Evolutionary conservation across 2,888 invertebrate genomes (phyloP).

Genomic region (Heteropelma amictum): DNA sequence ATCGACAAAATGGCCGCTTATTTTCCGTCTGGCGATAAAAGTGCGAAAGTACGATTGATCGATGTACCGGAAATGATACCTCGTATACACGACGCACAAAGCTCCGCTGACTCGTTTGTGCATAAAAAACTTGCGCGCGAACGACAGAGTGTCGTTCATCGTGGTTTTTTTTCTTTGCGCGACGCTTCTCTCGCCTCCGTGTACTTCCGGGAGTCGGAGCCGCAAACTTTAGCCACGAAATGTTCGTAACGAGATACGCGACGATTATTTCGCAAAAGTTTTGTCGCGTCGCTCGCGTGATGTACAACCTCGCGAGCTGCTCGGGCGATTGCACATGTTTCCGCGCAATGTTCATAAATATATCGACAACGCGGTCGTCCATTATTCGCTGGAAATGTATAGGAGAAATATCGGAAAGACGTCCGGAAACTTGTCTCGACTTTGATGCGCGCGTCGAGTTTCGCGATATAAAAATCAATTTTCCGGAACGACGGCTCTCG

Average conservation of each 20-base stretch:
- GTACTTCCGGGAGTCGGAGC: slow-evolving; percentile 16
- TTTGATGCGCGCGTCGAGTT: no score
- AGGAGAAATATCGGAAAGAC: no score
- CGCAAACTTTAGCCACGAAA: neutral
- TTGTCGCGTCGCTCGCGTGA: neutral
- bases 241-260: slow-evolving; percentile 3
- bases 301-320: no score
- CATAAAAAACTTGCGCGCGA: slow-evolving; percentile 57
- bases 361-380: no score
- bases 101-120: slow-evolving; percentile 19
- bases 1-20: slow-evolving; percentile 68
- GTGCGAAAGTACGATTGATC: slow-evolving; percentile 62
- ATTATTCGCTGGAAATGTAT: no score
- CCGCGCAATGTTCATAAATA: no score
- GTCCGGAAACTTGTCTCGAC: no score
- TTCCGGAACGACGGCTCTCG: no score
- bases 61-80: slow-evolving; percentile 56
- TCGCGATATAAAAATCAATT: no score
- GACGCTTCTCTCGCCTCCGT: slow-evolving; percentile 36
- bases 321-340: no score
- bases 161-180: slow-evolving; percentile 30
- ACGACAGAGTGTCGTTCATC: slow-evolving; percentile 39
- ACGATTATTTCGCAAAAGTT: slow-evolving; percentile 34
- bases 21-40: slow-evolving; percentile 9
- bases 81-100: slow-evolving; percentile 38